Conservation (phyloP, 2,888 invertebrate genomes). For the Scaptomyza parva region DNA sequence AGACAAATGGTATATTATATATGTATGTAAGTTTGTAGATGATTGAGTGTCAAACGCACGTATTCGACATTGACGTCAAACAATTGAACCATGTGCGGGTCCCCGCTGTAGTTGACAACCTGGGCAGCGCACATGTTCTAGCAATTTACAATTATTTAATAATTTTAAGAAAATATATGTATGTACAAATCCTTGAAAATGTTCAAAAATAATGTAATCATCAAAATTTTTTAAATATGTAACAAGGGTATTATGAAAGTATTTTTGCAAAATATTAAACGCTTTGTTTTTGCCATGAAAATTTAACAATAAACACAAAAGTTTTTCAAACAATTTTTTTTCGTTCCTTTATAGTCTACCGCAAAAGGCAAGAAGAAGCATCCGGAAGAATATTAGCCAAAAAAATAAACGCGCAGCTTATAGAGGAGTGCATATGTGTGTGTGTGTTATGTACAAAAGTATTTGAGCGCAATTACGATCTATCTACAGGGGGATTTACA, state of each 20-base stretch:
- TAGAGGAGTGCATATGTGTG: background rate
- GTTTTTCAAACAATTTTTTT: background rate
- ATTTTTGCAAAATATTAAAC: background rate
- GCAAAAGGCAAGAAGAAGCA: background rate
- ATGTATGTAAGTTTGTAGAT: slow-evolving; percentile 1
- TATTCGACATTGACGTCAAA: slow-evolving; percentile 19
- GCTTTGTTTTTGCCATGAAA: background rate
- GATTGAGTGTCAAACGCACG: slow-evolving; percentile 18
- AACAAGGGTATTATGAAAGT: background rate
- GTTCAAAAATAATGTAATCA: background rate
- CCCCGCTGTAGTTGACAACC: slow-evolving; percentile 11
- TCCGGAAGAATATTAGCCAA: background rate
- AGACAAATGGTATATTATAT: background rate
- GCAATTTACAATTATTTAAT: slow-evolving; percentile 3
- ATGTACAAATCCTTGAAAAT: background rate
- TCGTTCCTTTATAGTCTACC: background rate
- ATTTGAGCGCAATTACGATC: background rate
- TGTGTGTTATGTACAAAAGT: background rate
- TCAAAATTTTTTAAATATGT: background rate
- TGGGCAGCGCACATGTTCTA: slow-evolving; percentile 3
- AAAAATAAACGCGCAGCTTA: slow-evolving; percentile 11
- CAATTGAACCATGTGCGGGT: slow-evolving; percentile 14
- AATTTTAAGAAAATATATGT: background rate
- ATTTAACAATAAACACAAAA: slow-evolving; percentile 4
- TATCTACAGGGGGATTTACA: background rate